Evolutionary conservation across 2,888 invertebrate genomes (phyloP), one percentile per base, ranked within the genome.

Genomic region (Chrysolina haemoptera): DNA sequence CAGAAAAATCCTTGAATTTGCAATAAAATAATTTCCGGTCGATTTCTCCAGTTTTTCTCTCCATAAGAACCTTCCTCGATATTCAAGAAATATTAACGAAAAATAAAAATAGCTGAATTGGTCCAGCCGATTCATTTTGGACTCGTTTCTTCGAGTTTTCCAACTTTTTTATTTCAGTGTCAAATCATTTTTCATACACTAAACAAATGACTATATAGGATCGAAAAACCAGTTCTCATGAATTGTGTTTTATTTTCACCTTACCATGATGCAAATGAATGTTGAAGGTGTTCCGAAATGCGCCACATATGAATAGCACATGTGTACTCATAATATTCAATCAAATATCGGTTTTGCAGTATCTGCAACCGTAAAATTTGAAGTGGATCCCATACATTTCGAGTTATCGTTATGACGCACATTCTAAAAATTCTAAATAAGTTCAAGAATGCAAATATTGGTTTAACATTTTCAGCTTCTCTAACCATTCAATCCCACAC

Each of bases 381-480:
- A 59, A 27, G 9, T 59, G n/a, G 16, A 59, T 27, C n/a, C 27
- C 14, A 59, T 59, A 35, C 22, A 27, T 59, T 59, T 59, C n/a
- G 12, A 8, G 27, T 27, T 27, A 59, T 27, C 59, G 59, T 14
- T 59, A 27, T 59, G 59, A 59, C 59, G 59, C 35, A 1, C 59
- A 59, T 59, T 27, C n/a, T 53, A 20, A 53, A 59, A n/a, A 27
- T 16, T 27, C n/a, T 59, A 10, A 59, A 22, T 59, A 27, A n/a
- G 59, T 59, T 59, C 14, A n/a, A 59, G 59, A 59, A 11, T 68
- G 16, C 16, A 27, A 18, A 48, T 40, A 50, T 68, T 40, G 48
- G 11, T 22, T 46, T 20, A 65, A 65, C 65, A 65, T 46, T 65
- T 65, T 46, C 65, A 65, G 48, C 41, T 65, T 48, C 48, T 48